Evolutionary conservation across 2,797 vertebrate species (phyloP).

Genomic region (Chiloscyllium punctatum): DNA sequence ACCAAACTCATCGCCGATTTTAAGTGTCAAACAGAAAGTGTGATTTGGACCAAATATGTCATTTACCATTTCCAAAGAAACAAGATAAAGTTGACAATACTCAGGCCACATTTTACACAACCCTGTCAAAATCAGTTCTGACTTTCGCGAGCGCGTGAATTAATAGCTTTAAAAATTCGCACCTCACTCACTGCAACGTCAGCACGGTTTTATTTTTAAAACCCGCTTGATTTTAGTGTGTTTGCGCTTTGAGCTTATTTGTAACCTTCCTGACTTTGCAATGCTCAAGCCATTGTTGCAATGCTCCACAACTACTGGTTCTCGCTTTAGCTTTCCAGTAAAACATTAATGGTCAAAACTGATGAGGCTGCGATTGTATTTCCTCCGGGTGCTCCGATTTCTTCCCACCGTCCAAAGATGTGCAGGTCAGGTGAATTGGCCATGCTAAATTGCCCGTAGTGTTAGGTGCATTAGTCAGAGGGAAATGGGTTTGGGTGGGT

Average conservation of each 20-base stretch:
- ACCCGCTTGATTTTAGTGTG: not conserved
- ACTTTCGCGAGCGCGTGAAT: not conserved
- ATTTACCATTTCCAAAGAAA: not conserved
- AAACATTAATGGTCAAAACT: too few species aligned
- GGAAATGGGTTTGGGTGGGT: too few species aligned
- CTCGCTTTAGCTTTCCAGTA: too few species aligned
- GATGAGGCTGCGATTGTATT: not conserved
- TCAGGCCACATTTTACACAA: not conserved
- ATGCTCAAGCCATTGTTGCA: not conserved
- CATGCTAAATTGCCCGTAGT: too few species aligned
- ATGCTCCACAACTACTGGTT: not conserved
- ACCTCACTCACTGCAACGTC: not conserved
- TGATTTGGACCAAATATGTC: not conserved
- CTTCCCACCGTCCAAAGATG: too few species aligned
- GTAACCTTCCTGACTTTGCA: not conserved
- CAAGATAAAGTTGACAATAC: not conserved
- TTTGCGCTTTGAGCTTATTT: not conserved
- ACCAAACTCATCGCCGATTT: not conserved
- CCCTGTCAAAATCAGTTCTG: not conserved
- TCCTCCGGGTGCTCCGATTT: too few species aligned
- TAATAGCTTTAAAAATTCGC: too few species aligned
- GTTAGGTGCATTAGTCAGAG: too few species aligned
- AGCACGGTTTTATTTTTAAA: not conserved
- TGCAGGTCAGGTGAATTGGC: too few species aligned
- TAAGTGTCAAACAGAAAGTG: not conserved